These are phyloP conservation scores for Scarus forsteni DNA, from an alignment of 2,797 vertebrate species.

Conservation along the genomic window DNA sequence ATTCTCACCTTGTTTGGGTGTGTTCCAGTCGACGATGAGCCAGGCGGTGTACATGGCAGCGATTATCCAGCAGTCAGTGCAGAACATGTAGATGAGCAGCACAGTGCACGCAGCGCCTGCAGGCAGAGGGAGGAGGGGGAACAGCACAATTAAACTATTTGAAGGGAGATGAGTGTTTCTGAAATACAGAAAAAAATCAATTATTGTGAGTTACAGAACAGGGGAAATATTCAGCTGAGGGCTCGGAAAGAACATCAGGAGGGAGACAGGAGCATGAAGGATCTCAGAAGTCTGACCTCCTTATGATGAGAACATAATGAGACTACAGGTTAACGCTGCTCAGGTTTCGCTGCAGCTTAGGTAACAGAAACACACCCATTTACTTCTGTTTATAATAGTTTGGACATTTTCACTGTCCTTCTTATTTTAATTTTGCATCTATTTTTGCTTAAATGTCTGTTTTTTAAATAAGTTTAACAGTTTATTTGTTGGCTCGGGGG, in stretches of 20 bases:
- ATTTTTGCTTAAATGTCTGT: too few relatives aligned
- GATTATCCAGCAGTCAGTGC: conserved; percentile 94
- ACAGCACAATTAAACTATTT: neutral
- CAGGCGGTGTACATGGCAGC: conserved; percentile 92
- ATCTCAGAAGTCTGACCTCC: conserved; percentile 41
- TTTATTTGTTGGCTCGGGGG: too few relatives aligned
- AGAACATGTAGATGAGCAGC: conserved; percentile 92
- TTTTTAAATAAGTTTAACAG: too few relatives aligned
- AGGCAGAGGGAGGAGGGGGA: neutral
- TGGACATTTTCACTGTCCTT: too few relatives aligned
- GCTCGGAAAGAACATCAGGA: neutral
- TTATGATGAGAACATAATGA: conserved; percentile 38
- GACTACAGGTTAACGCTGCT: conserved; percentile 24
- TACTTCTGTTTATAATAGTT: too few relatives aligned
- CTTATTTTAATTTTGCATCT: too few relatives aligned
- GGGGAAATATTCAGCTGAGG: neutral
- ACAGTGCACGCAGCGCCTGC: conserved; percentile 88
- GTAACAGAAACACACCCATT: neutral
- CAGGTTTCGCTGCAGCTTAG: conserved; percentile 14
- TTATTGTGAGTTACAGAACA: neutral
- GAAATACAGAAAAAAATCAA: neutral
- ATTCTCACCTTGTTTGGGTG: conserved; percentile 91
- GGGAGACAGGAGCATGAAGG: neutral
- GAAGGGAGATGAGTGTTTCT: neutral
- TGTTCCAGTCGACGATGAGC: conserved; percentile 98